These are phyloP conservation scores for Cynopterus brachyotis DNA, from an alignment of 2,113 vertebrate genomes.

Conservation along the genomic window DNA sequence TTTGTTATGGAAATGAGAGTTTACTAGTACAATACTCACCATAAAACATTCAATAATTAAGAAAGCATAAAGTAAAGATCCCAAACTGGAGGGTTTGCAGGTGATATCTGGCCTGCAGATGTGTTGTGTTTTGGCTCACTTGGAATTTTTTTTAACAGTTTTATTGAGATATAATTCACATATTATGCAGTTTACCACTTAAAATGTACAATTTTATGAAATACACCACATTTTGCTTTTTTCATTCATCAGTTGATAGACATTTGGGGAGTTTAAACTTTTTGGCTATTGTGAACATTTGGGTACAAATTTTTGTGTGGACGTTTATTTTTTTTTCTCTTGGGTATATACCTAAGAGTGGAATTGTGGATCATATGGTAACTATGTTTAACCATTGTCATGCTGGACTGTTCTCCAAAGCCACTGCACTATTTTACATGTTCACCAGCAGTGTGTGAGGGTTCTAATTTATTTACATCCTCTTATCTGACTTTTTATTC, in stretches of 20 bases:
- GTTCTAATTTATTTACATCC: not conserved
- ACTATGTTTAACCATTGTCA: not conserved
- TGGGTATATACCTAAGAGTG: not conserved
- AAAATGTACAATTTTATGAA: not conserved
- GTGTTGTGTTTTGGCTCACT: not conserved
- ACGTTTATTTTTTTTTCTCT: not conserved
- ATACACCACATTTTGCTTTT: not conserved
- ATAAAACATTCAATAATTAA: not conserved
- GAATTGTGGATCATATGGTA: not conserved
- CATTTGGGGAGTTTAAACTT: not conserved
- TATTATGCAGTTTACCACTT: not conserved
- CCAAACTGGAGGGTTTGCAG: not conserved
- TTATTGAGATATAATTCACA: not conserved
- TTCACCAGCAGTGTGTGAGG: not conserved
- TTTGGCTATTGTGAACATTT: not conserved
- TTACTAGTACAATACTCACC: not conserved
- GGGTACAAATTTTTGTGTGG: not conserved
- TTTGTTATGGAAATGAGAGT: not conserved
- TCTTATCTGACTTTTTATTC: not conserved
- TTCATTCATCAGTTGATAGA: not conserved
- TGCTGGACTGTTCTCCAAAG: not conserved
- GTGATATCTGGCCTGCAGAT: not conserved
- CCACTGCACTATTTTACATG: not conserved
- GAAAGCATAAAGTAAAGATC: not conserved
- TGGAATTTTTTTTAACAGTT: not conserved